phyloP scores from a whole-genome alignment of 2,113 vertebrate species.

The Acanthochromis polyacanthus region DNA sequence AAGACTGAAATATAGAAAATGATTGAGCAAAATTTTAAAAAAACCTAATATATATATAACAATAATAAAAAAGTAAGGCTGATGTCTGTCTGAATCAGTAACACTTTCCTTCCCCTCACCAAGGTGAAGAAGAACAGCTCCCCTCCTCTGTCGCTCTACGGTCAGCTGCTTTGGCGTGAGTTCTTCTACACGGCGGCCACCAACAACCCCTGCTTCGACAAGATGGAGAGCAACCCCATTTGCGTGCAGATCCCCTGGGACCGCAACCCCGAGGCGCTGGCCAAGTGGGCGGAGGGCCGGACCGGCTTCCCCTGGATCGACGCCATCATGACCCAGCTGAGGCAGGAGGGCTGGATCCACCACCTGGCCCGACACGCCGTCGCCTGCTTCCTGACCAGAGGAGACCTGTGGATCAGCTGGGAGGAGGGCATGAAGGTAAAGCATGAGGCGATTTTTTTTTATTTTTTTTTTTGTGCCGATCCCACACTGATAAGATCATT shows the following conservation, averaged over 20 bases:
- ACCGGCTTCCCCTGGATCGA: slow-evolving; percentile 99
- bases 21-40: too few relatives aligned
- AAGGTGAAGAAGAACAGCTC: slow-evolving; percentile 99
- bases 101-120: neutral
- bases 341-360: slow-evolving; percentile 98
- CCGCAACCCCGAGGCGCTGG: slow-evolving; percentile 95
- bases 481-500: too few relatives aligned
- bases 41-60: too few relatives aligned
- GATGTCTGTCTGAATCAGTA: too few relatives aligned
- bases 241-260: slow-evolving; percentile 99
- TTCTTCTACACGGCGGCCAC: slow-evolving; percentile 98
- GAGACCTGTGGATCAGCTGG: slow-evolving; percentile 99
- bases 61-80: too few relatives aligned
- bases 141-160: slow-evolving; percentile 96
- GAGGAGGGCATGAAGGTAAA: slow-evolving; percentile 98
- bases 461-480: too few relatives aligned
- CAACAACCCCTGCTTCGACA: slow-evolving; percentile 98
- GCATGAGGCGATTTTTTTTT: too few relatives aligned
- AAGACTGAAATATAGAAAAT: too few relatives aligned
- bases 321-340: slow-evolving; percentile 98
- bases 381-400: slow-evolving; percentile 96
- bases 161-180: slow-evolving; percentile 97
- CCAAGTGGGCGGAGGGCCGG: slow-evolving; percentile 97
- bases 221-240: slow-evolving; percentile 99
- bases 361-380: slow-evolving; percentile 97